Base-by-base conservation (phyloP, 2,888 invertebrate genomes). In the Hyles lineata region DNA sequence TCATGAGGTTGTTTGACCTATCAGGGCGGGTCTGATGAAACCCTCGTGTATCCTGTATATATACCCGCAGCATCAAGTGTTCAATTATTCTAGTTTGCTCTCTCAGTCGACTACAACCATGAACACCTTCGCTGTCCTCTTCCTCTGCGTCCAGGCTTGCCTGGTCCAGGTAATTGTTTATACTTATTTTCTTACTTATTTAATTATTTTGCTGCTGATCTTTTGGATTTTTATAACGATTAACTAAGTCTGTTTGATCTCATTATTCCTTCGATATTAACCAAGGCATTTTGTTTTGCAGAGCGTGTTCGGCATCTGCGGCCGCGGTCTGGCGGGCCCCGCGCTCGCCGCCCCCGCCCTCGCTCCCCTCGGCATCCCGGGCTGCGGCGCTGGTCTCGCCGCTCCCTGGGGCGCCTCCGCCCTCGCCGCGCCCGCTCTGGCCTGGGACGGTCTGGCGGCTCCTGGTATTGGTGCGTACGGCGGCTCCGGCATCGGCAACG, bases 401-500 rank as follows among this genome's bases (percentile, higher is more conserved):
- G 50, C 62, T 60, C 60, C 52, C 61, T 50, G 25, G 59, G 81
- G 78, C 23, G 73, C 79, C 9, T 82, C 81, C 76, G 82, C 82
- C 70, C n/a, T 43, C 69, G 75, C 23, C 52, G 74, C 62, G 43
- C 50, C 61, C 19, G 69, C 50, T 60, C 59, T 71, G 32, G 73
- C 29, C 21, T 71, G 35, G 59, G 69, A 29, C 11, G 72, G 72
- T 43, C 43, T 67, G 32, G 43, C 50, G 15, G 73, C 70, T 23
- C 4, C 60, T 72, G 70, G 52, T 35, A 35, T 32, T 35, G 81
- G 78, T n/a, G 72, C 79, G 9, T 83, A 82, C 76, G 83, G 82
- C 35, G 83, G 83, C 35, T 72, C 73, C 23, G 85, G 86, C 70
- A 73, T 80, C 52, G 85, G 87, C n/a, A 83, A 84, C 71, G 79